These are phyloP conservation scores for Nannospalax galili DNA, from an alignment of 2,113 vertebrate genomes.

Conservation along the genomic window DNA sequence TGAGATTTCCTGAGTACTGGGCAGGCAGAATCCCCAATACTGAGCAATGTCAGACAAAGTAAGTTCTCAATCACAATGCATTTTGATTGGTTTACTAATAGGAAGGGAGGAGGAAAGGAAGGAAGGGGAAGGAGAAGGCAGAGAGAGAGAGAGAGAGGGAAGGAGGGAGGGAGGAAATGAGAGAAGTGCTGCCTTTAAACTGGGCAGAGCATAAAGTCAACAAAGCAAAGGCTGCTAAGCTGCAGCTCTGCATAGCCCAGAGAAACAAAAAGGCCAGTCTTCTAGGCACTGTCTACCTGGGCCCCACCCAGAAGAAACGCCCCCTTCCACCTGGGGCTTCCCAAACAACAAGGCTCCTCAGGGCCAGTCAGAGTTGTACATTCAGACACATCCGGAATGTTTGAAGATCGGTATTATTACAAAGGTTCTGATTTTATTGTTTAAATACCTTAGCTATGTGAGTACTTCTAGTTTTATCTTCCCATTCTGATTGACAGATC, in stretches of 20 bases:
- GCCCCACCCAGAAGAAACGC: background rate
- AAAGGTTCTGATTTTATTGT: background rate
- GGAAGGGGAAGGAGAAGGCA: background rate
- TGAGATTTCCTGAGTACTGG: slow-evolving; percentile 18
- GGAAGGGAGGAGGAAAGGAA: background rate
- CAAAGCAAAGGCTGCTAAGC: background rate
- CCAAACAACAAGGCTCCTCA: too few species aligned
- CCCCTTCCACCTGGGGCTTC: background rate
- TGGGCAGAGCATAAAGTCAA: background rate
- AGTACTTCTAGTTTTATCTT: background rate
- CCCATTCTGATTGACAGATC: background rate
- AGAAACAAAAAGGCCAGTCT: rapidly evolving
- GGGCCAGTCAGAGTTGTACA: background rate
- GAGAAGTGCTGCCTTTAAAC: background rate
- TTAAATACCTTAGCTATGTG: slow-evolving; percentile 25
- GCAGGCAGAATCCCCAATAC: slow-evolving; percentile 1
- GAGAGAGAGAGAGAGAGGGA: background rate
- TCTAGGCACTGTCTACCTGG: background rate
- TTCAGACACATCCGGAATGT: background rate
- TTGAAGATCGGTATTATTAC: background rate
- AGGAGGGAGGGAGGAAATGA: too few species aligned
- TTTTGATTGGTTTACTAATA: background rate
- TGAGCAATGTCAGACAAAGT: slow-evolving; percentile 8
- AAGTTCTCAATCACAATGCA: background rate
- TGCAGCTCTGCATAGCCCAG: background rate